phyloP scores from a whole-genome alignment of 2,113 vertebrate genomes.

The Maccullochella peelii region DNA sequence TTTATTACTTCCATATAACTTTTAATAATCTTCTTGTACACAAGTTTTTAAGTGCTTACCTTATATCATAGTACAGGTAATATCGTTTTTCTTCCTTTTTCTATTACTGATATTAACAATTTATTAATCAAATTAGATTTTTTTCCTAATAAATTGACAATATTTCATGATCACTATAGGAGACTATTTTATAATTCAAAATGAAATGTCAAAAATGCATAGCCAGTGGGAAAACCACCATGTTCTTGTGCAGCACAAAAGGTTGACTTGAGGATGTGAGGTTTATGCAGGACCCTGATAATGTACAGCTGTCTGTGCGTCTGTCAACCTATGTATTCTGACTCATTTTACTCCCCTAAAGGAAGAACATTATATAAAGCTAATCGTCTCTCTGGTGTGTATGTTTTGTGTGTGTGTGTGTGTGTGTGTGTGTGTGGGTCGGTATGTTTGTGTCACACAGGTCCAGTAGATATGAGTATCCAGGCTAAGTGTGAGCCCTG shows the following conservation, averaged over 20 bases:
- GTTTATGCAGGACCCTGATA: conserved; percentile 42
- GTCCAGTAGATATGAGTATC: conserved; percentile 91
- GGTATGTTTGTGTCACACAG: conserved; percentile 79
- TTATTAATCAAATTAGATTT: background rate
- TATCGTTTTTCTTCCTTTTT: background rate
- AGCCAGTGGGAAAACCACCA: background rate
- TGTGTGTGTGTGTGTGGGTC: conserved; percentile 5
- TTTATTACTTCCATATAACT: background rate
- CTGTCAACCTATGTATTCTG: background rate
- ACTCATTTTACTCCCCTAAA: background rate
- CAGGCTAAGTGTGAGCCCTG: conserved; percentile 98
- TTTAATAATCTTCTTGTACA: background rate
- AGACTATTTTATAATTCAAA: background rate
- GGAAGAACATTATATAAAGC: background rate
- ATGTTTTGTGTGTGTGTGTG: background rate
- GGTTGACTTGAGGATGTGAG: background rate
- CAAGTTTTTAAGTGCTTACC: background rate
- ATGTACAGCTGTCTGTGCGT: conserved; percentile 42
- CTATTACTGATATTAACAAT: background rate
- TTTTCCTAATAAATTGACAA: background rate
- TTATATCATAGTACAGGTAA: background rate
- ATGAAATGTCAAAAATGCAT: background rate
- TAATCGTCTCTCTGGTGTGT: conserved; percentile 12
- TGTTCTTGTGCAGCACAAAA: conserved; percentile 1
- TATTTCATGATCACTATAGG: background rate